Conservation (phyloP, 37 sponge, comb jelly and placozoan species). For the Amphimedon queenslandica region DNA sequence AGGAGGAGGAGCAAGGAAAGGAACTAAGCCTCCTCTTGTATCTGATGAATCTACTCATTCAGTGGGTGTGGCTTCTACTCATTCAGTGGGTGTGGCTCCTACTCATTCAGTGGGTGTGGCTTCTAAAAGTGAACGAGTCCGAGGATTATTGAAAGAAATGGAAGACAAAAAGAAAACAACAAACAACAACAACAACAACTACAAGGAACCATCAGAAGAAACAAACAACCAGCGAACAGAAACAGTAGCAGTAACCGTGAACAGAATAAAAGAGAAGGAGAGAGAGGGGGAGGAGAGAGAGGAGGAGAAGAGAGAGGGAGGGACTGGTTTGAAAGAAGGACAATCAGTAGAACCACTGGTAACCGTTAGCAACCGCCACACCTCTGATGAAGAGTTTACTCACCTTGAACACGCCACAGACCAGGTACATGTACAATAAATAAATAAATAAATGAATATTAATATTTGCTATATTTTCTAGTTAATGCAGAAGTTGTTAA, state of each 20-base stretch:
- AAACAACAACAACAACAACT: too few species aligned
- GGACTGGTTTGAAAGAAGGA: not conserved
- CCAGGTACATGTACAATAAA: not conserved
- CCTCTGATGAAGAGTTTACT: not conserved
- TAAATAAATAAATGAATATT: not conserved
- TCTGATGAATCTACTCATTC: too few species aligned
- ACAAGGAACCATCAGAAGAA: not conserved
- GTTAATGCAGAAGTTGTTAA: not conserved
- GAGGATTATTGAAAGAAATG: too few species aligned
- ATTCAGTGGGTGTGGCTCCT: too few species aligned
- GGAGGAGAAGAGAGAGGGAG: not conserved
- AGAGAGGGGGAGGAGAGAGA: not conserved
- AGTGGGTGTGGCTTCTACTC: too few species aligned
- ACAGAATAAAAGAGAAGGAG: not conserved
- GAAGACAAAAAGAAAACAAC: too few species aligned
- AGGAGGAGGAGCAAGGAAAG: too few species aligned
- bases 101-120: too few species aligned
- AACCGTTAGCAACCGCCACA: too few species aligned
- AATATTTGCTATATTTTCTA: not conserved
- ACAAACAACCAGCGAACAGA: not conserved
- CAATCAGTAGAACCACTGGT: not conserved
- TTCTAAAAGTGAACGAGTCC: too few species aligned
- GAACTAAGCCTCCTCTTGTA: too few species aligned
- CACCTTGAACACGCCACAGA: not conserved
- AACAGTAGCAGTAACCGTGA: not conserved